Percentiles rank a stretch among this genome's conserved stretches.
Conservation (phyloP, 2,113 vertebrate species). For the Typhlomys cinereus region DNA sequence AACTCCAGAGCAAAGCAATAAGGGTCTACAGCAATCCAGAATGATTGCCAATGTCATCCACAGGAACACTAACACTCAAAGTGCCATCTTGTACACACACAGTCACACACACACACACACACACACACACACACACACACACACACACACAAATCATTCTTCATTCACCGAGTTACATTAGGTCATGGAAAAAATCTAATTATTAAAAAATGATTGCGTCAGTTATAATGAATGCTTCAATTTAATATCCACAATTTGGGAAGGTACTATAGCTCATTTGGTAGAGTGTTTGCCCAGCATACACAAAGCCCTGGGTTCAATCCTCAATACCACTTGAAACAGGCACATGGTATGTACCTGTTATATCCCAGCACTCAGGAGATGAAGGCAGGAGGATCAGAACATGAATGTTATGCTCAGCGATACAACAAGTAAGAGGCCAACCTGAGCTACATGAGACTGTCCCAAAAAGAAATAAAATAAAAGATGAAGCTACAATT, state of each 20-base stretch:
- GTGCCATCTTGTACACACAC: too few species aligned
- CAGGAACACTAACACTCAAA: too few species aligned
- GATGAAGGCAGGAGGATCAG: not conserved
- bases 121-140: too few species aligned
- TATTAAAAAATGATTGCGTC: not conserved
- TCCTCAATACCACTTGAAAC: not conserved
- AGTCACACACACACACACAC: too few species aligned
- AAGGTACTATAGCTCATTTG: not conserved
- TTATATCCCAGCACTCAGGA: not conserved
- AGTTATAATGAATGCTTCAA: not conserved
- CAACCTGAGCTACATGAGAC: not conserved
- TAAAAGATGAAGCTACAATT: not conserved
- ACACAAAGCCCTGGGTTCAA: not conserved
- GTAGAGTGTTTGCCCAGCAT: not conserved
- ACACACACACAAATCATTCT: constrained; percentile 13
- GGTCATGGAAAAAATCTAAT: not conserved
- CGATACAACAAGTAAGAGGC: not conserved
- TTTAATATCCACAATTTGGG: not conserved
- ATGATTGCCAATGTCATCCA: too few species aligned
- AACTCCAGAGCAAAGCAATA: too few species aligned
- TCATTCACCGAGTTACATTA: not conserved
- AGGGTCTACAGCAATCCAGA: too few species aligned
- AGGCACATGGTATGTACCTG: not conserved
- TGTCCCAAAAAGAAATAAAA: not conserved
- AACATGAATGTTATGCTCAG: not conserved